Evolutionary conservation across 2,888 invertebrate species (phyloP), one percentile per base, ranked within the genome.

Genomic region (Lissonota sp.): DNA sequence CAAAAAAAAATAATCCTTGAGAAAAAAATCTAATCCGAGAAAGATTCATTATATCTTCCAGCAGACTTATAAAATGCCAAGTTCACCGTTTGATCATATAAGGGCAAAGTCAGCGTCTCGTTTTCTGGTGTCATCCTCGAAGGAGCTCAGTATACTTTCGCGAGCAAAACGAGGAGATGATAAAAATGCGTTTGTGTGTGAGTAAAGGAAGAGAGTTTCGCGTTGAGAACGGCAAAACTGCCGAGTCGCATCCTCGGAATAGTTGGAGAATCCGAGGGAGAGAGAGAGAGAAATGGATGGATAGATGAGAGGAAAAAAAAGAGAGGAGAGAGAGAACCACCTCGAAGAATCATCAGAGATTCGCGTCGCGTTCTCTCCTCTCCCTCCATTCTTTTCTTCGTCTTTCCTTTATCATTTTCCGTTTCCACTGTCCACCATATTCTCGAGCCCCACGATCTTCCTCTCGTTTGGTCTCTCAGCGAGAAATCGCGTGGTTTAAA

Each of bases 401-500:
- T 80, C 74, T 77, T 84, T 84, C 76, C 80, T 46, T 58, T 44
- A 37, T 71, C 60, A 60, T 75, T 84, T 83, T 85, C 84, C 82
- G 76, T 83, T 80, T 76, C 55, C 60, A 46, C 58, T 49, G 57
- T 44, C 40, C 53, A 37, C 77, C 60, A 70, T 26, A 26, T 26
- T 26, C 73, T 40, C 67, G 7, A 42, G 62, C 58, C 57, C 60
- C 6, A 10, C n/a, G n/a, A 12, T 51, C 51, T 51, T 51, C 26
- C n/a, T 46, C 58, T 39, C 53, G 46, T 40, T 14, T 57, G 44
- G 16, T 6, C n/a, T 14, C 46, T 40, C 51, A 14, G 37, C 49
- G 64, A 73, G 73, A 73, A 53, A 73, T 55, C 73, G 26, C 55
- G 26, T 3, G 1, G 26, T 26, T 26, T 26, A 26, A 26, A 26